These are phyloP conservation scores for Atethmia centrago DNA, from an alignment of 2,888 invertebrate species.

Conservation along the genomic window DNA sequence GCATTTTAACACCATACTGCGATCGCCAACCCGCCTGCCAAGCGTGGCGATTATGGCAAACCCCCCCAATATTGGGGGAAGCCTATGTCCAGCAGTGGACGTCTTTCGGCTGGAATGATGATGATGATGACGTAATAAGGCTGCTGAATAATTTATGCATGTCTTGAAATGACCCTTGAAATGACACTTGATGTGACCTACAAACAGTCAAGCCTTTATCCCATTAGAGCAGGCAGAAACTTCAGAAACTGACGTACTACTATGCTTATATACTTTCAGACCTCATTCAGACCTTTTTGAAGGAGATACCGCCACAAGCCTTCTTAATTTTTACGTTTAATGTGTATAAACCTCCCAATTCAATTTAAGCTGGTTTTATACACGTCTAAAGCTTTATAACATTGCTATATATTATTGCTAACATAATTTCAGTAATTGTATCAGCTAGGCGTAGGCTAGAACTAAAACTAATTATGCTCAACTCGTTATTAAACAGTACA, in stretches of 20 bases:
- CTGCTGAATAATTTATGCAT: no score
- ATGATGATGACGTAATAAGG: no score
- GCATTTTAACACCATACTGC: no score
- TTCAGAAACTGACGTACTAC: neutral
- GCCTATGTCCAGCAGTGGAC: no score
- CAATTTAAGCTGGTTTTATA: neutral
- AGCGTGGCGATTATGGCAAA: no score
- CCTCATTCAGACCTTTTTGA: neutral
- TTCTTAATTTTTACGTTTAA: neutral
- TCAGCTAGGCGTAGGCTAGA: conserved; percentile 22
- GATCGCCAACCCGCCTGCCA: no score
- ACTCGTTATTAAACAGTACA: conserved; percentile 55
- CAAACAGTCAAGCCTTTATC: no score
- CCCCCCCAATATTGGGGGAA: no score
- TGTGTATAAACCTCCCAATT: neutral
- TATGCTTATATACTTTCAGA: neutral
- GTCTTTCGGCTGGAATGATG: no score
- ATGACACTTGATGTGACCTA: no score
- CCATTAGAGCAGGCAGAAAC: neutral
- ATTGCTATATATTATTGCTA: conserved; percentile 29
- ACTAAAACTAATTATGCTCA: conserved; percentile 57
- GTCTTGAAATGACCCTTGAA: no score
- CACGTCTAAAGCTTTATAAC: conserved; percentile 22
- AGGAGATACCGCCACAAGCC: neutral
- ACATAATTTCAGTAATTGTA: conserved; percentile 41